phyloP scores from a whole-genome alignment of 2,888 invertebrate species.

The Melinaea marsaeus region DNA sequence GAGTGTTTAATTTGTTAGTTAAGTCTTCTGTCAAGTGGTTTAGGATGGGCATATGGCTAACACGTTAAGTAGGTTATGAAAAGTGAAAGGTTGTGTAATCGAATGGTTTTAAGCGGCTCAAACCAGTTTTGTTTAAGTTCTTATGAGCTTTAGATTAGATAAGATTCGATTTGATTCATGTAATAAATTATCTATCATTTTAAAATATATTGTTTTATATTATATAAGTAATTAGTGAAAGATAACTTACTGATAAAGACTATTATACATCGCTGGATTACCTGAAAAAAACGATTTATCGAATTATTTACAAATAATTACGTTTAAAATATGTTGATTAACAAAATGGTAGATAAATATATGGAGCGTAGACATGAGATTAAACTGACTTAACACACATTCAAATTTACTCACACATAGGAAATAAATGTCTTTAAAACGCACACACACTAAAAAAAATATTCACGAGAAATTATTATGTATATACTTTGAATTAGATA shows the following conservation, averaged over 20 bases:
- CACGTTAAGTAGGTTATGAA: conserved; percentile 41
- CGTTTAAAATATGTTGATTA: too few relatives aligned
- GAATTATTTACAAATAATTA: background rate
- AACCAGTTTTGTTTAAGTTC: conserved; percentile 29
- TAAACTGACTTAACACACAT: too few relatives aligned
- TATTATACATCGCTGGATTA: conserved; percentile 2
- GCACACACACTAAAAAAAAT: too few relatives aligned
- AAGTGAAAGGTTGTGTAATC: conserved; percentile 46
- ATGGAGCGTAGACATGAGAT: too few relatives aligned
- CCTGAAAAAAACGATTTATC: conserved; percentile 16
- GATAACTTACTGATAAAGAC: background rate
- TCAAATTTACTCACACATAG: too few relatives aligned
- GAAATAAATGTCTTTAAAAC: too few relatives aligned
- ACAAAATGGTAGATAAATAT: too few relatives aligned
- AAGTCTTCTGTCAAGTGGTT: conserved; percentile 34
- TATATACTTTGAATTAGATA: too few relatives aligned
- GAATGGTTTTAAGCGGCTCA: conserved; percentile 32
- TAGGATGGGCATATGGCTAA: conserved; percentile 32
- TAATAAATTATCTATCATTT: background rate
- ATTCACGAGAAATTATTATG: too few relatives aligned
- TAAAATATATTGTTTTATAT: background rate
- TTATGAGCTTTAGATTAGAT: conserved; percentile 3
- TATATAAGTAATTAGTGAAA: background rate
- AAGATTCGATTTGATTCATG: too few relatives aligned
- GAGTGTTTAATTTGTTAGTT: conserved; percentile 14